Base-by-base conservation (phyloP, 2,113 vertebrate species). In the Copsychus sechellarum region DNA sequence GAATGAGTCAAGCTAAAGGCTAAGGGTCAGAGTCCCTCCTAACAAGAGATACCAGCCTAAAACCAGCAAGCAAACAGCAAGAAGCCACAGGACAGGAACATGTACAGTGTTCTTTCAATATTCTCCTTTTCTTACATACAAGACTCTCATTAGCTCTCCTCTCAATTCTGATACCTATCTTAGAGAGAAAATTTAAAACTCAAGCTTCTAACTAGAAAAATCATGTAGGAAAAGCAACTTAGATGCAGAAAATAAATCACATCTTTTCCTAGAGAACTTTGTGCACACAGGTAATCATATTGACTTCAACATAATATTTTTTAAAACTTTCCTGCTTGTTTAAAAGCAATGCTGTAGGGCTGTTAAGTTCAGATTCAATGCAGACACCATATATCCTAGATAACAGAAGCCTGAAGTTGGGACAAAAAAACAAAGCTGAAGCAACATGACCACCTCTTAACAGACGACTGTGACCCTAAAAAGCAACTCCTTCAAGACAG, bases 221-320 rank as follows among this genome's bases (percentile, higher is more conserved):
- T 5, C 33, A 83, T 3, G 12, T 9, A 70, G 8, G 26, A 81
- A 90, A 90, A 79, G 19, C 34, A 67, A 71, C 17, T 58, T 10
- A 24, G 14, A 57, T 36, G 3, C 15, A 53, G 84, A 66, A 81
- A 81, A 17, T 3, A 51, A 58, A 62, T 29, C 31, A 18, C 22
- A 48, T 40, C 4, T 67, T 61, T 53, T 86, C 38, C 64, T 61
- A 33, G 6, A 86, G 22, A 62, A 47, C 12, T 58, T 11, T 29
- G 18, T 36, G 12, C 11, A 60, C 16, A 13, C 14, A 56, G 14
- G 24, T 3, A 67, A 4, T 50, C 51, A 19, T 11, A 47, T 0
- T 24, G 56, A 85, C 58, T 71, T 72, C 42, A 66, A 78, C 5
- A 53, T 2, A 2, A 25, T 6, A 56, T 50, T 61, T 85, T 73